These are phyloP conservation scores for Mystacides longicornis DNA, from an alignment of 2,888 invertebrate species.

Conservation along the genomic window DNA sequence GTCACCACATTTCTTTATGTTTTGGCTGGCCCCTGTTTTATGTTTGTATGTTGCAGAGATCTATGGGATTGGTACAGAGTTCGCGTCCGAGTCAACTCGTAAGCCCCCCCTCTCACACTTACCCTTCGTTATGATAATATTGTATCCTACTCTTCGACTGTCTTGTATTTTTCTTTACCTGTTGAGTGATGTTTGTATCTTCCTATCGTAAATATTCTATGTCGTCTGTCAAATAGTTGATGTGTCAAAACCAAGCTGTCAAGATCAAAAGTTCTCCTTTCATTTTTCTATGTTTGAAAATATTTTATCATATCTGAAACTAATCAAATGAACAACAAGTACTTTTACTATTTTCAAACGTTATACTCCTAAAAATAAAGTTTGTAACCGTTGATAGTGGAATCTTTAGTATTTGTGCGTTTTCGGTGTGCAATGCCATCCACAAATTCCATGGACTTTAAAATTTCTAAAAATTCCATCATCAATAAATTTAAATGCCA, in stretches of 20 bases:
- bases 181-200: background rate
- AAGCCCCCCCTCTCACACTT: constrained; percentile 40
- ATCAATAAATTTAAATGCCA: background rate
- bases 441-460: too few relatives aligned
- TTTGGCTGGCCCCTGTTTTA: constrained; percentile 33
- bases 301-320: background rate
- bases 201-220: constrained; percentile 1
- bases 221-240: background rate
- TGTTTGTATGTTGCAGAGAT: constrained; percentile 52
- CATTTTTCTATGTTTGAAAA: background rate
- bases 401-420: too few relatives aligned
- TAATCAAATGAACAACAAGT: too few relatives aligned
- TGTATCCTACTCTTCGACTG: constrained; percentile 18
- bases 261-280: background rate
- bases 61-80: constrained; percentile 77
- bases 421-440: too few relatives aligned
- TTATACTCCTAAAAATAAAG: too few relatives aligned
- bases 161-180: constrained; percentile 14
- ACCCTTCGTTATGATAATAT: too few relatives aligned
- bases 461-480: too few relatives aligned
- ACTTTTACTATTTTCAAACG: too few relatives aligned
- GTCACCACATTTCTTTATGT: constrained; percentile 32
- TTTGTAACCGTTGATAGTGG: too few relatives aligned
- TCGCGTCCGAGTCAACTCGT: constrained; percentile 80
- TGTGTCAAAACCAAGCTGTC: background rate